Conservation (phyloP, 2,888 invertebrate species). For the Frankliniella intonsa region DNA sequence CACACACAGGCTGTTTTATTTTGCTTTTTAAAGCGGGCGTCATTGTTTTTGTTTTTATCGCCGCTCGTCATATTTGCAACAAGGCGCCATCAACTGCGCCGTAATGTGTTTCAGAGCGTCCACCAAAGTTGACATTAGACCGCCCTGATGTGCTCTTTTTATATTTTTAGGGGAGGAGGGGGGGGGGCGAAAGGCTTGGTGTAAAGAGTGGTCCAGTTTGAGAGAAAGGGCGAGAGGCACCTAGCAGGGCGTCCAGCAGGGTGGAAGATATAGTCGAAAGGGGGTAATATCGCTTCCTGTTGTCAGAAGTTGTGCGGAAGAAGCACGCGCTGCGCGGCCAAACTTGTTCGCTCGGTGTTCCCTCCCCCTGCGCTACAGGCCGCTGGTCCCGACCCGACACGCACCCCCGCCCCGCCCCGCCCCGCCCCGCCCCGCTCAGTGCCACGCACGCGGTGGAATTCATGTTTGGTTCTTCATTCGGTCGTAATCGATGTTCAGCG, state of each 20-base stretch:
- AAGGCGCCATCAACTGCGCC: slow-evolving; percentile 7
- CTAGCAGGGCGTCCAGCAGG: too few species aligned
- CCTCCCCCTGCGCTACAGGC: neutral
- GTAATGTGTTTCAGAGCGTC: neutral
- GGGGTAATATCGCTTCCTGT: too few species aligned
- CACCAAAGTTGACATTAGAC: too few species aligned
- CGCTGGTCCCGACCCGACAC: neutral
- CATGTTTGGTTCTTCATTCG: slow-evolving; percentile 20
- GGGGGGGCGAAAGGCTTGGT: too few species aligned
- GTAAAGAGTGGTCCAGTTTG: too few species aligned
- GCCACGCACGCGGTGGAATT: neutral
- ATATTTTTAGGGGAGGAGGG: too few species aligned
- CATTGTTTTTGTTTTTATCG: neutral
- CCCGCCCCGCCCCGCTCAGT: neutral
- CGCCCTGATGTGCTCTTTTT: too few species aligned
- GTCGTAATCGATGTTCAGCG: slow-evolving; percentile 13
- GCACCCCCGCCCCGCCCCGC: neutral
- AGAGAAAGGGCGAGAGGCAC: too few species aligned
- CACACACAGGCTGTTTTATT: too few species aligned
- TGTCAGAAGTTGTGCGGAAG: too few species aligned
- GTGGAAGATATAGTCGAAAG: too few species aligned
- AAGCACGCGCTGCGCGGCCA: too few species aligned
- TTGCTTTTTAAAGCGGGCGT: neutral
- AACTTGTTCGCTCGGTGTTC: neutral
- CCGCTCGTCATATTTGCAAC: slow-evolving; percentile 22